phyloP scores from a whole-genome alignment of 64 coral and sea anemone species.

The Stichodactyla helianthus region DNA sequence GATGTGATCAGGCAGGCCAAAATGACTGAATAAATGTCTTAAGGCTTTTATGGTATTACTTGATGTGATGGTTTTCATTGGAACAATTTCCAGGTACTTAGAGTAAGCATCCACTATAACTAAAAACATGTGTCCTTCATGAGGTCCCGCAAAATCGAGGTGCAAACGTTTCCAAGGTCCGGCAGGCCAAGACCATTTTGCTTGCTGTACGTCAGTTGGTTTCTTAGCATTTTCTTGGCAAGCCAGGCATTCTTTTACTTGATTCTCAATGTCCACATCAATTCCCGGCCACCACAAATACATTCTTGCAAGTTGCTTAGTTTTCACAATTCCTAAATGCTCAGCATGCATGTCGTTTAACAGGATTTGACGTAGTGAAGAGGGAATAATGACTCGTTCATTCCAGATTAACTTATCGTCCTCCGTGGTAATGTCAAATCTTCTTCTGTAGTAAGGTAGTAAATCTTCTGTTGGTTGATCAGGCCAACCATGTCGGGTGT shows the following conservation, averaged over 20 bases:
- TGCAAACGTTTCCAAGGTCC: slow-evolving; percentile 45
- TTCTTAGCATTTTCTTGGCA: slow-evolving; percentile 24
- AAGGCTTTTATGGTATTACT: slow-evolving; percentile 27
- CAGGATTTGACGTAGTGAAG: not conserved
- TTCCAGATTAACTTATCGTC: slow-evolving; percentile 27
- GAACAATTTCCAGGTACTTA: slow-evolving; percentile 17
- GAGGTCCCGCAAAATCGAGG: slow-evolving; percentile 47
- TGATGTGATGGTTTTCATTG: not conserved
- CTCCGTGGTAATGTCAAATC: slow-evolving; percentile 23
- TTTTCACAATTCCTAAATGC: slow-evolving; percentile 33
- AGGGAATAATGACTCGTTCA: slow-evolving; percentile 11
- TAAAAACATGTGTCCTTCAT: slow-evolving; percentile 36
- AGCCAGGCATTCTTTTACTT: not conserved
- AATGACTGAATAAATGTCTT: slow-evolving; percentile 43
- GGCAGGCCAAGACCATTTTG: slow-evolving; percentile 40
- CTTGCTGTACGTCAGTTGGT: not conserved
- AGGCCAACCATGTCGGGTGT: slow-evolving; percentile 32
- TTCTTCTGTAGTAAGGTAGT: slow-evolving; percentile 32
- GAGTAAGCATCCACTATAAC: slow-evolving; percentile 23
- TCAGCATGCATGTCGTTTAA: slow-evolving; percentile 20
- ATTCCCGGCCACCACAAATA: slow-evolving; percentile 28
- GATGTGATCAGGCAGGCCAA: slow-evolving; percentile 50
- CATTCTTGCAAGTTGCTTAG: not conserved
- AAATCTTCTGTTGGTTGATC: not conserved
- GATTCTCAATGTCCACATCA: slow-evolving; percentile 16